Evolutionary conservation across 1,140 invertebrate species (phyloP), one percentile per base, ranked within the genome.

Genomic region (Drosophila pruinosa): DNA sequence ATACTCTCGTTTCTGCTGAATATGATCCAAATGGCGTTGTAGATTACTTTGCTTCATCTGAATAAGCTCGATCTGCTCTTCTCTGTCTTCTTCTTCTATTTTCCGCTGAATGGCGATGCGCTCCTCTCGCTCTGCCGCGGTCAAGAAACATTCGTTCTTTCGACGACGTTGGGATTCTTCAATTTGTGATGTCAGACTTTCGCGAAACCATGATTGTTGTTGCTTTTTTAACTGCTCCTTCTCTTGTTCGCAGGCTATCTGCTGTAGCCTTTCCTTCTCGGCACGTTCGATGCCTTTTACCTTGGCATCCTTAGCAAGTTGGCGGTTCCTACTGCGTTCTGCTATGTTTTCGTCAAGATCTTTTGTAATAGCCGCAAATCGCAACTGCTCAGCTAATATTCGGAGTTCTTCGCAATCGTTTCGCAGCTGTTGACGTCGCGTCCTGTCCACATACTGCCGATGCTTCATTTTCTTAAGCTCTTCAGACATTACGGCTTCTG

Each of bases 351-450:
- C 82, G 3, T 70, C 31, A 1, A 82, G 24, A 0, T 88, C 78
- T 45, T 88, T 88, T 2, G 82, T 78, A 24, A 88, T 82, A 14
- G 72, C 39, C 4, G 82, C 82, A 28, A 88, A 36, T 7, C 75
- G 78, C 8, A 88, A 43, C n/a, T 81, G 63, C 15, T 88, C 78
- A 0, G 75, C 78, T 14, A 88, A 26, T 6, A 26, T 12, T 0
- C 82, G 71, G 1, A 88, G 48, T 2, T 82, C 75, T 21, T 68
- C 50, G 47, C 75, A 78, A 8, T 88, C 83, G 10, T 63, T 67
- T 0, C 67, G 59, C 36, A 88, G 10, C n/a, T 88, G 78, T 45
- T 82, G 78, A 7, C 82, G 82, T 0, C 61, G 59, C 26, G 72
- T 78, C 3, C 58, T 26, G 0, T 88, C 82, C 6, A 88, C 15